phyloP scores from a whole-genome alignment of 2,113 vertebrate genomes.

The Osmerus mordax region DNA sequence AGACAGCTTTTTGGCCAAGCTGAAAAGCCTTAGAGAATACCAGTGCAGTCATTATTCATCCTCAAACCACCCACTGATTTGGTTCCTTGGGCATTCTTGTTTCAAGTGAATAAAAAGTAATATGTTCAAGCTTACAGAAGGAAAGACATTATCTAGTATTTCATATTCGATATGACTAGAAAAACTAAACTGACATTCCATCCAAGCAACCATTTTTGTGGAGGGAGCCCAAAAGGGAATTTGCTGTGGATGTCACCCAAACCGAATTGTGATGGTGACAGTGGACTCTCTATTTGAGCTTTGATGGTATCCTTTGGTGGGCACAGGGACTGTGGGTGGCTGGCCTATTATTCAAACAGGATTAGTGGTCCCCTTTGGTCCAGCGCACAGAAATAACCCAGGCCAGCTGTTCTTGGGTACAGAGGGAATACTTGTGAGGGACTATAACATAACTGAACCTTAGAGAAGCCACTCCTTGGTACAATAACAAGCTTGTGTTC shows the following conservation, averaged over 20 bases:
- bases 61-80: slow-evolving; percentile 24
- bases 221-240: too few relatives aligned
- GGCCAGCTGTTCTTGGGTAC: slow-evolving; percentile 35
- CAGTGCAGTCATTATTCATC: background rate
- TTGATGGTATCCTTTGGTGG: slow-evolving; percentile 17
- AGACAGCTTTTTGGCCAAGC: background rate
- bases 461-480: slow-evolving; percentile 5
- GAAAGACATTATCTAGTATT: too few relatives aligned
- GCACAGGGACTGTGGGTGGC: slow-evolving; percentile 23
- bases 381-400: slow-evolving; percentile 45
- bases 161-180: too few relatives aligned
- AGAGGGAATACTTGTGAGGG: slow-evolving; percentile 10
- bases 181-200: too few relatives aligned
- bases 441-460: slow-evolving; percentile 6
- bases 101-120: slow-evolving; percentile 54
- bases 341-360: slow-evolving; percentile 41
- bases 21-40: background rate
- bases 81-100: slow-evolving; percentile 42
- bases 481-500: too few relatives aligned
- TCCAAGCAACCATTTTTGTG: too few relatives aligned
- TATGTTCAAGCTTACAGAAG: slow-evolving; percentile 46
- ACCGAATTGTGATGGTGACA: background rate
- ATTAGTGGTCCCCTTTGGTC: slow-evolving; percentile 43
- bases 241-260: background rate
- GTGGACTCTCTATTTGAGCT: background rate